These are phyloP conservation scores for Netelia melanura DNA, from an alignment of 2,888 invertebrate species.

Conservation along the genomic window DNA sequence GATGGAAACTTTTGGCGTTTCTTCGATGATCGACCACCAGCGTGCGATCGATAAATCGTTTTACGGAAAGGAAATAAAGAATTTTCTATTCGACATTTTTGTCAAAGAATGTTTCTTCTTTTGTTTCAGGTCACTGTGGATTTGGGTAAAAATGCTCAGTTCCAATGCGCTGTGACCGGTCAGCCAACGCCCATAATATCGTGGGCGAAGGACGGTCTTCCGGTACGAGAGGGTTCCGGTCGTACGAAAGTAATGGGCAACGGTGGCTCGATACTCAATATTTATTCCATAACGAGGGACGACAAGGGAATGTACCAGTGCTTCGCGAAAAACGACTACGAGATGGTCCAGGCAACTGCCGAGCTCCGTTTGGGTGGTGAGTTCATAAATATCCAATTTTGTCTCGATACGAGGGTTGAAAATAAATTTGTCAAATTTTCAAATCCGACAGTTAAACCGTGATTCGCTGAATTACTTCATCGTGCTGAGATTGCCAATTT, in stretches of 20 bases:
- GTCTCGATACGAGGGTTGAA: too few species aligned
- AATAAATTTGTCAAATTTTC: too few species aligned
- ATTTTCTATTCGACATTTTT: background rate
- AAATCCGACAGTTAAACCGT: too few species aligned
- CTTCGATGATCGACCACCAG: conserved; percentile 69
- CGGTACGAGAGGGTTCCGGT: conserved; percentile 83
- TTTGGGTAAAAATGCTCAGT: conserved; percentile 92
- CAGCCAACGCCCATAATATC: conserved; percentile 88
- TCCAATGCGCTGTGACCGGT: conserved; percentile 95
- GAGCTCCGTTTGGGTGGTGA: conserved; percentile 93
- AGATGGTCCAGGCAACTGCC: conserved; percentile 93
- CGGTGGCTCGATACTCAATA: conserved; percentile 82
- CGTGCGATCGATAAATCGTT: conserved; percentile 61
- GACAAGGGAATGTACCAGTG: conserved; percentile 98
- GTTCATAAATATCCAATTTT: conserved; percentile 69
- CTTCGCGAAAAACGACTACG: conserved; percentile 93
- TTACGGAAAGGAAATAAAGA: conserved; percentile 58
- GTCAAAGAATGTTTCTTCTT: conserved; percentile 77
- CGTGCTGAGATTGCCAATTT: too few species aligned
- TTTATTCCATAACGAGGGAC: conserved; percentile 89
- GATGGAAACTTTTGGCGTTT: conserved; percentile 24
- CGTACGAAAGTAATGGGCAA: conserved; percentile 81
- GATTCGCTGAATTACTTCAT: too few species aligned
- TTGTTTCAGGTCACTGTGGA: conserved; percentile 93
- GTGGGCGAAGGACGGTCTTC: conserved; percentile 86